Evolutionary conservation across 53 echinoderm and acorn worm species (phyloP), one percentile per base, ranked within the genome.

Genomic region (Paelopatides confundens): DNA sequence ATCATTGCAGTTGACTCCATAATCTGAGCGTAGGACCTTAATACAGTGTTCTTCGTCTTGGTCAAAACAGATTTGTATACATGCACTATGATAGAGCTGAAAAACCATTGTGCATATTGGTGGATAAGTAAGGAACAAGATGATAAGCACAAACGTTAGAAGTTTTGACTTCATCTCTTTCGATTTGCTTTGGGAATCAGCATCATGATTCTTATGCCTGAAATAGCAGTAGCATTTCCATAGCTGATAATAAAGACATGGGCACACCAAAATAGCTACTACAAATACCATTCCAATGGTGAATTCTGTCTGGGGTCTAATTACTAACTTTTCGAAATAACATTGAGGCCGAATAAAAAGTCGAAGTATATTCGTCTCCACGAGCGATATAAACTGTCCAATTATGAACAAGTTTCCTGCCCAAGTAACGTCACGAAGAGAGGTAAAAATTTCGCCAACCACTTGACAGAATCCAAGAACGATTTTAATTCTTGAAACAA

Each of bases 101-200:
- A 91, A 82, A 5, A 94, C 86, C 5, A 82, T 82, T 27, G 79
- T 66, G 23, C 88, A 91, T 18, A 82, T 28, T 17, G 86, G 71
- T 26, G 91, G 87, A 50, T 94, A 94, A 3, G 87, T 74, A 1
- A 94, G 6, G 50, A 91, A 94, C 63, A 88, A 85, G 38, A 88
- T n/a, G 26, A 89, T 39, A 0, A 93, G 62, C 24, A 89, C 82
- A 76, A 43, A 39, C 13, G 76, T 10, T 3, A 18, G 21, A 26
- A 76, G 76, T 2, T 18, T 18, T 23, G 47, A 21, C 3, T 76
- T 43, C 15, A 76, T 23, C n/a, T n/a, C n/a, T n/a, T n/a, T n/a
- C n/a, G n/a, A n/a, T n/a, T n/a, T n/a, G 15, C 13, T 76, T 28
- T 43, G 27, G 15, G 43, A 39, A 17, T 76, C n/a, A 17, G 40